phyloP scores from a whole-genome alignment of 1,140 invertebrate species.

The Trigoniulus corallinus region DNA sequence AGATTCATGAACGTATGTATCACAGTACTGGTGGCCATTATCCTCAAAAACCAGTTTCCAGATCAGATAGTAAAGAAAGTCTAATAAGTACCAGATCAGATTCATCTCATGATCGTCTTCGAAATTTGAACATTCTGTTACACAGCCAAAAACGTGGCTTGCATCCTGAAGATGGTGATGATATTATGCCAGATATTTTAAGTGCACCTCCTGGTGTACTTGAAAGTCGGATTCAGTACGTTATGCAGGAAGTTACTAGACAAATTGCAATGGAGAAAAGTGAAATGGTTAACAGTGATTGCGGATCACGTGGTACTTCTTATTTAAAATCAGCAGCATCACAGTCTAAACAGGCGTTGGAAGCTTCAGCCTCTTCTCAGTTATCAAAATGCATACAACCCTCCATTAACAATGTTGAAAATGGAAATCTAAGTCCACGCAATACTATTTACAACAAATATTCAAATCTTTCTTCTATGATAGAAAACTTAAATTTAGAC shows the following conservation, averaged over 20 bases:
- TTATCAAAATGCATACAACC: too few species aligned
- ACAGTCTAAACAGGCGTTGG: background rate
- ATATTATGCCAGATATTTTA: background rate
- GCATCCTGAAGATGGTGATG: background rate
- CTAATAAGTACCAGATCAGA: conserved; percentile 30
- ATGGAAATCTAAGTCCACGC: too few species aligned
- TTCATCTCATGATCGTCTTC: conserved; percentile 24
- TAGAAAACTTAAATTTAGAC: conserved; percentile 2
- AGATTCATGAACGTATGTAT: conserved; percentile 19
- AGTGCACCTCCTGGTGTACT: background rate
- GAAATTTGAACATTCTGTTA: background rate
- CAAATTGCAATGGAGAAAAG: conserved; percentile 19
- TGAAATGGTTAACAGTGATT: background rate
- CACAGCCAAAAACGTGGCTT: background rate
- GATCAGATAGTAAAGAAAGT: conserved; percentile 30
- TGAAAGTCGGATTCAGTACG: conserved; percentile 17
- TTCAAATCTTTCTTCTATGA: conserved; percentile 2
- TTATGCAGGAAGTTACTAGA: conserved; percentile 26
- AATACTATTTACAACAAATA: conserved; percentile 6
- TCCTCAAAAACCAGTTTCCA: conserved; percentile 17
- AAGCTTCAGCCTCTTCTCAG: background rate
- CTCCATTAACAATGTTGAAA: too few species aligned
- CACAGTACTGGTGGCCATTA: conserved; percentile 18
- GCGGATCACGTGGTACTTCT: background rate
- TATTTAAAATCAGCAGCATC: background rate